phyloP scores from a whole-genome alignment of 1,140 invertebrate genomes.

The Drosophila micromelanica region DNA sequence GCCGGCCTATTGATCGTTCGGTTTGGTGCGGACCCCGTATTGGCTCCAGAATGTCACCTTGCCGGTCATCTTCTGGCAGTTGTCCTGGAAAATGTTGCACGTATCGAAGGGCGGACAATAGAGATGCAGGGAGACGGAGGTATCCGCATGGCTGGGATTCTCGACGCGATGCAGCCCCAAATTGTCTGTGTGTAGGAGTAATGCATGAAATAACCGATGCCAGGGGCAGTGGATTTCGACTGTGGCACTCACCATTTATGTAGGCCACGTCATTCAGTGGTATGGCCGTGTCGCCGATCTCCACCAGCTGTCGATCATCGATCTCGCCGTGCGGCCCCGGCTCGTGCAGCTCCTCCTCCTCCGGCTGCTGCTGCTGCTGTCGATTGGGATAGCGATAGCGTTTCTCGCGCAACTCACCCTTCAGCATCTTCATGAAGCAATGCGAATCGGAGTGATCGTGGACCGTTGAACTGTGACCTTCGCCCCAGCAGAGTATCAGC shows the following conservation, averaged over 20 bases:
- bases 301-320: conserved; percentile 84
- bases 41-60: conserved; percentile 91
- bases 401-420: conserved; percentile 89
- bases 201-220: background rate
- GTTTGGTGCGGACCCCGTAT: conserved; percentile 74
- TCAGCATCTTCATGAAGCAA: conserved; percentile 98
- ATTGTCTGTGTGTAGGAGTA: conserved; percentile 88
- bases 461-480: conserved; percentile 96
- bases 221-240: background rate
- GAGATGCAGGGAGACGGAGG: conserved; percentile 96
- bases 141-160: conserved; percentile 95
- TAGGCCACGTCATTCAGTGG: conserved; percentile 94
- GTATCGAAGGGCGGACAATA: conserved; percentile 97
- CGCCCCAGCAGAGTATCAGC: conserved; percentile 98
- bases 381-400: conserved; percentile 82
- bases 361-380: conserved; percentile 14
- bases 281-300: conserved; percentile 88
- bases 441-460: conserved; percentile 98
- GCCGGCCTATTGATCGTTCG: conserved; percentile 54
- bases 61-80: conserved; percentile 89
- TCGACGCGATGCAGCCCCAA: conserved; percentile 98
- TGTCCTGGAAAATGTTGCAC: conserved; percentile 96
- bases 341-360: too few relatives aligned
- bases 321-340: conserved; percentile 50
- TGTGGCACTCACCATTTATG: conserved; percentile 93